phyloP scores from a whole-genome alignment of 2,888 invertebrate genomes.

The Torymus auratus region DNA sequence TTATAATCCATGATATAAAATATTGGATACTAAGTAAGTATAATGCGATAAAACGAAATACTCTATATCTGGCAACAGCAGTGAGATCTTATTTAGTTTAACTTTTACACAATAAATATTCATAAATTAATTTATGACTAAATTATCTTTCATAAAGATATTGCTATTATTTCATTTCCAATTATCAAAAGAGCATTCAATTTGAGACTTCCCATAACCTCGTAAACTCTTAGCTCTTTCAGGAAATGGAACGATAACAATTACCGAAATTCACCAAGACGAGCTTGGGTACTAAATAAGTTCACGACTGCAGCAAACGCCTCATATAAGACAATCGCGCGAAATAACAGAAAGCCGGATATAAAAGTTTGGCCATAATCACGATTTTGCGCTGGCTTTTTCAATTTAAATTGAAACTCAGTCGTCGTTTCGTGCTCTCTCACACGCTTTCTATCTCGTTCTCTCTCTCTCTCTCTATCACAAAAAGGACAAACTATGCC shows the following conservation, averaged over 20 bases:
- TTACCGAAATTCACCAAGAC: constrained; percentile 41
- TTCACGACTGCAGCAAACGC: no score
- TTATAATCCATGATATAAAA: no score
- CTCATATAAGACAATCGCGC: constrained; percentile 21
- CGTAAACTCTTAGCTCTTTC: neutral
- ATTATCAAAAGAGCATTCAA: no score
- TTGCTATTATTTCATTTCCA: no score
- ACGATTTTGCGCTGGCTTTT: constrained; percentile 46
- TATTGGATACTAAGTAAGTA: no score
- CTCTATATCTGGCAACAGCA: no score
- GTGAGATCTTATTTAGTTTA: no score
- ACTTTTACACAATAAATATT: no score
- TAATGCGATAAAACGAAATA: no score
- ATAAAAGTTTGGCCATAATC: constrained; percentile 56
- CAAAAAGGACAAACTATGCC: constrained; percentile 38
- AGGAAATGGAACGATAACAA: constrained; percentile 53
- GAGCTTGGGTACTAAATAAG: neutral
- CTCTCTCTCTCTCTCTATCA: neutral
- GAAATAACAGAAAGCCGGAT: constrained; percentile 38
- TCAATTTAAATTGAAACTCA: constrained; percentile 57
- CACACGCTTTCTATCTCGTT: no score
- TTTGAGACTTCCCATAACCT: neutral
- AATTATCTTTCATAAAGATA: no score
- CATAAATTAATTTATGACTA: no score
- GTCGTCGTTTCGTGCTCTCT: neutral